Evolutionary conservation across 2,888 invertebrate species (phyloP).

Genomic region (Sisyra nigra): DNA sequence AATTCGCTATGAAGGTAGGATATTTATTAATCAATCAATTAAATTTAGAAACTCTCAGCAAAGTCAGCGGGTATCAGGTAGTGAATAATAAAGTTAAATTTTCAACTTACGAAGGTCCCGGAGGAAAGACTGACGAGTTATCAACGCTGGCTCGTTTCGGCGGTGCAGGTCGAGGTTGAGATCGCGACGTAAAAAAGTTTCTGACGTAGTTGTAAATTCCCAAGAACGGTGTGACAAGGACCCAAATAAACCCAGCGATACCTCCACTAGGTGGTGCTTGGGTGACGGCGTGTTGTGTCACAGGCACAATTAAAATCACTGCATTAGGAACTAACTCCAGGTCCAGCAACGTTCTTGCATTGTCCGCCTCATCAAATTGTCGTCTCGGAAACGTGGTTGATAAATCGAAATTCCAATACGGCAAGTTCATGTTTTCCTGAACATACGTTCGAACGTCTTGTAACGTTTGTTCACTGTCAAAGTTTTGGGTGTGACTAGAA

Average conservation of each 20-base stretch:
- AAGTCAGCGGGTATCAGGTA: too few species aligned
- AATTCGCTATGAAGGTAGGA: too few species aligned
- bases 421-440: conserved; percentile 21
- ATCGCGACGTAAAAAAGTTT: conserved; percentile 15
- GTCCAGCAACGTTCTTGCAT: conserved; percentile 38
- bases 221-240: conserved; percentile 40
- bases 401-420: conserved; percentile 44
- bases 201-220: conserved; percentile 35
- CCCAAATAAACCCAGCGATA: conserved; percentile 37
- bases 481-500: conserved; percentile 51
- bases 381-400: conserved; percentile 64
- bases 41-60: too few species aligned
- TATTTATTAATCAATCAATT: too few species aligned
- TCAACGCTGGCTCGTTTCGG: conserved; percentile 3
- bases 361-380: conserved; percentile 40
- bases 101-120: conserved; percentile 8
- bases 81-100: too few species aligned
- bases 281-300: conserved; percentile 25
- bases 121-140: conserved; percentile 2
- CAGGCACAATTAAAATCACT: conserved; percentile 54
- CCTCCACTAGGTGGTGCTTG: conserved; percentile 27
- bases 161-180: neutral
- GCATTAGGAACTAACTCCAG: conserved; percentile 60
- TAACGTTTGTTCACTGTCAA: conserved; percentile 49
- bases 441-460: conserved; percentile 31